Evolutionary conservation across 1,140 invertebrate genomes (phyloP).

Genomic region (Conus ventricosus): DNA sequence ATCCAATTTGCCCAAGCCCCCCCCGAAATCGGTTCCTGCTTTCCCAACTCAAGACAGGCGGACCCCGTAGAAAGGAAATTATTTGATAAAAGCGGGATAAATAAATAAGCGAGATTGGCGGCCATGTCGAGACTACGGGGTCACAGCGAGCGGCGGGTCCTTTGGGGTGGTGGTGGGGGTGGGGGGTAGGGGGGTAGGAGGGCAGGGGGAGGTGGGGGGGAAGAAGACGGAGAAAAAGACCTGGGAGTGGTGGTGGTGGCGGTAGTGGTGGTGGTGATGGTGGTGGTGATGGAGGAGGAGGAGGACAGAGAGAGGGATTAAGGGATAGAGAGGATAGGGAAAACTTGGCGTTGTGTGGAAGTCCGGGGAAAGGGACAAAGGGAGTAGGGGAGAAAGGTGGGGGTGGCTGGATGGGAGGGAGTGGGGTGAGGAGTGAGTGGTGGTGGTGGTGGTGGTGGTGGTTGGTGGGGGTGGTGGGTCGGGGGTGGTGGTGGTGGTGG

Average conservation of each 20-base stretch:
- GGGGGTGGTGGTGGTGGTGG: neutral
- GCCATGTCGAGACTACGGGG: slow-evolving; percentile 14
- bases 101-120: slow-evolving; percentile 28
- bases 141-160: neutral
- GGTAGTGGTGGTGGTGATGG: no score
- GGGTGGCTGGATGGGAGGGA: neutral
- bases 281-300: no score
- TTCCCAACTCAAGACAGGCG: neutral
- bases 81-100: slow-evolving; percentile 27
- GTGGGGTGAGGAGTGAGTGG: no score
- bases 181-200: neutral
- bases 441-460: no score
- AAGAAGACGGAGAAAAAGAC: neutral
- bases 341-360: no score
- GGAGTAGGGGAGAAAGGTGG: neutral
- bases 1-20: slow-evolving; percentile 20
- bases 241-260: neutral
- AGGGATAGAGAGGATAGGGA: no score
- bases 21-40: slow-evolving; percentile 3
- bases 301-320: no score
- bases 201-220: neutral
- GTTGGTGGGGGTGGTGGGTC: neutral
- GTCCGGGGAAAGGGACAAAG: neutral
- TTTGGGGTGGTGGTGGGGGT: neutral
- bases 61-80: neutral